These are phyloP conservation scores for Otus sunia DNA, from an alignment of 2,113 vertebrate genomes.

Conservation along the genomic window DNA sequence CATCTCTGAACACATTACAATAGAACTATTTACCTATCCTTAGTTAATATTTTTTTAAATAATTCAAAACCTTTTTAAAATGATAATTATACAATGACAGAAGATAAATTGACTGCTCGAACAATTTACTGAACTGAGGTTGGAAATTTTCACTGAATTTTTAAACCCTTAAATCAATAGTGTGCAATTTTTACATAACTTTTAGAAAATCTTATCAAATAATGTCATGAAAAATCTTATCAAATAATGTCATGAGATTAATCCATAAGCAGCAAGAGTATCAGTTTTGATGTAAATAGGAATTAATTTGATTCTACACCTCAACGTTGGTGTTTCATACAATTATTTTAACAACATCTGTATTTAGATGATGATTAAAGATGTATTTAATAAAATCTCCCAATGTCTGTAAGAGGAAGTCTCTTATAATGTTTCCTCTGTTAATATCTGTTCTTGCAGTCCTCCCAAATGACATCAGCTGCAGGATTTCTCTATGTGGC, in stretches of 20 bases:
- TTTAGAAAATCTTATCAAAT: neutral
- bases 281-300: neutral
- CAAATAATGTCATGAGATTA: neutral
- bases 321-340: neutral
- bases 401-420: neutral
- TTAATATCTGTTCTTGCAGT: neutral
- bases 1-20: neutral
- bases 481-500: neutral
- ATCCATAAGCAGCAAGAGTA: neutral
- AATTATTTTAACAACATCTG: neutral
- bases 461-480: neutral
- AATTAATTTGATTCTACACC: neutral
- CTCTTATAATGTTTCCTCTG: neutral
- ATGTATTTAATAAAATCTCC: neutral
- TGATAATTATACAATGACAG: neutral
- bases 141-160: neutral
- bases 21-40: neutral
- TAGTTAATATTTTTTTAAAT: neutral
- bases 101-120: neutral
- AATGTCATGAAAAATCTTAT: neutral
- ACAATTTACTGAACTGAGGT: neutral
- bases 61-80: neutral
- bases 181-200: neutral
- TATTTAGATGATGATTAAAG: neutral
- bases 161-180: neutral